Conservation (phyloP, 2,113 vertebrate genomes). For the Archilochus colubris region DNA sequence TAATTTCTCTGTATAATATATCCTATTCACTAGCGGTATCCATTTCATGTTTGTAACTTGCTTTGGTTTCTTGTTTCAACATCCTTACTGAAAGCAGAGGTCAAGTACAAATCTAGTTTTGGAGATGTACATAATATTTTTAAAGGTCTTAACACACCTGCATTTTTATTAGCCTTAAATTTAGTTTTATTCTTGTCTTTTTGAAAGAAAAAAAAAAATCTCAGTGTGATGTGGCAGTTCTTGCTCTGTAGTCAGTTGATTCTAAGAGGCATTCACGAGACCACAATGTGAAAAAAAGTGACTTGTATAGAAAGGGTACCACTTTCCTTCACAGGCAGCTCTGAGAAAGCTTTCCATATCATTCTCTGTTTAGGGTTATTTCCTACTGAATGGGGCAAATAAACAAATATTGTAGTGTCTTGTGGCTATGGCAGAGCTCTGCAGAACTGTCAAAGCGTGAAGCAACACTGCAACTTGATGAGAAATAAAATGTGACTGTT, state of each 20-base stretch:
- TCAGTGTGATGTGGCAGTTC: neutral
- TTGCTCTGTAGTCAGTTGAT: neutral
- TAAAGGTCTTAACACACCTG: neutral
- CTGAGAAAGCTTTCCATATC: neutral
- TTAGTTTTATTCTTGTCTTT: neutral
- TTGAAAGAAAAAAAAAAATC: neutral
- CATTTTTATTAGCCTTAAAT: neutral
- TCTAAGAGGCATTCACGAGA: conserved; percentile 18
- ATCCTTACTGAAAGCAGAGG: neutral
- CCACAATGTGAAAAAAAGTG: neutral
- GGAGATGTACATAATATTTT: neutral
- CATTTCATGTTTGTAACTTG: neutral
- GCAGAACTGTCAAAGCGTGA: neutral
- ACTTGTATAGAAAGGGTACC: neutral
- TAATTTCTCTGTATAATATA: neutral
- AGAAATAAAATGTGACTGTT: neutral
- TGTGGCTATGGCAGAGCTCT: neutral
- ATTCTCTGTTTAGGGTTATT: neutral
- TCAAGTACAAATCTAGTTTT: neutral
- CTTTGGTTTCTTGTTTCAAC: neutral
- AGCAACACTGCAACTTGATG: neutral
- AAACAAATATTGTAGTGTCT: neutral
- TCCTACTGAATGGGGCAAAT: neutral
- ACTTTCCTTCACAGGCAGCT: neutral
- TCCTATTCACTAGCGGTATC: neutral